These are phyloP conservation scores for Polylopha cassiicola DNA, from an alignment of 2,888 invertebrate genomes.

Conservation along the genomic window DNA sequence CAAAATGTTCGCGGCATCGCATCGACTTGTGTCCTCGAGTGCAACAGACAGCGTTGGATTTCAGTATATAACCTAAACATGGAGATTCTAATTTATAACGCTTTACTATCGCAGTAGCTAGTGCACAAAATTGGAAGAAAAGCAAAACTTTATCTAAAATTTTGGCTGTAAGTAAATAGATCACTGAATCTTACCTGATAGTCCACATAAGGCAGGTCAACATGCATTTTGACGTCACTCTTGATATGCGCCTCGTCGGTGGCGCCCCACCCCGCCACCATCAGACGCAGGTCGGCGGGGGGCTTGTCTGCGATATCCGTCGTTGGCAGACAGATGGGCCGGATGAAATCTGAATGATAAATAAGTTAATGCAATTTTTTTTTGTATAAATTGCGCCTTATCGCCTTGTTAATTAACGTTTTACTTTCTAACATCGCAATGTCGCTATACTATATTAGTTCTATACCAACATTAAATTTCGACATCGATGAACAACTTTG, in stretches of 20 bases:
- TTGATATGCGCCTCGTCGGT: conserved; percentile 43
- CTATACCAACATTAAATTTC: too few relatives aligned
- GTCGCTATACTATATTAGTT: too few relatives aligned
- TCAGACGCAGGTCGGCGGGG: conserved; percentile 18
- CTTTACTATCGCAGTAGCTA: too few relatives aligned
- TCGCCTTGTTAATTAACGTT: neutral
- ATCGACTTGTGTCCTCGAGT: too few relatives aligned
- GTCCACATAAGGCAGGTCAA: conserved; percentile 34
- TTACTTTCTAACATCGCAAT: too few relatives aligned
- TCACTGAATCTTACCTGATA: conserved; percentile 26
- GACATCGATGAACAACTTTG: too few relatives aligned
- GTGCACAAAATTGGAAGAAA: neutral
- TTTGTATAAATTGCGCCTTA: too few relatives aligned
- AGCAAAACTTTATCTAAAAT: neutral
- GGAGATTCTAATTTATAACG: too few relatives aligned
- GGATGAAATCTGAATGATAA: conserved; percentile 40
- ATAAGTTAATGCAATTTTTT: neutral
- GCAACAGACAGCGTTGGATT: too few relatives aligned
- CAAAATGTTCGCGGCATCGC: too few relatives aligned
- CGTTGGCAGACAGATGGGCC: conserved; percentile 41
- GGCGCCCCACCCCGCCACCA: conserved; percentile 64
- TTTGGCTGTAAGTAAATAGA: neutral
- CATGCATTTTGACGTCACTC: conserved; percentile 41
- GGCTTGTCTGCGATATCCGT: conserved; percentile 27
- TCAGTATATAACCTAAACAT: too few relatives aligned